Base-by-base conservation (phyloP, 2,797 vertebrate species). In the Adrianichthys oophorus region DNA sequence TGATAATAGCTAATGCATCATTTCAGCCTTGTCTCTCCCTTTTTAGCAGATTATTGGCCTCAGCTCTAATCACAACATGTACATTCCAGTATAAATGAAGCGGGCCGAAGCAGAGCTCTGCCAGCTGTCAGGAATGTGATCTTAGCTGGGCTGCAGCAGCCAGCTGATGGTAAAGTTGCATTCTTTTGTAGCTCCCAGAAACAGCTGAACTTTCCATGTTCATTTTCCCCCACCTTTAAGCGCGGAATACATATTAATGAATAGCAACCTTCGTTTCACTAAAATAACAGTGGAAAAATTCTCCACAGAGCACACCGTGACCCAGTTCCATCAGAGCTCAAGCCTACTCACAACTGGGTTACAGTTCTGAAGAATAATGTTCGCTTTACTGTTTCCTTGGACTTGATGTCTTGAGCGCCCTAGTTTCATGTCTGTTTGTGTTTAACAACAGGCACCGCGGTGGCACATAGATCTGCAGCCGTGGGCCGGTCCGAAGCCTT, bases 401-500 rank as follows among this genome's bases (percentile, higher is more conserved):
- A 32, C 56, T 65, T 26, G 46, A 62, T 68, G 70, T 76, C 55
- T 51, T 52, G 19, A 68, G 52, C 60, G 74, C n/a, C 67, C 71
- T 62, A 73, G 70, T 78, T 85, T 65, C 51, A 62, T 50, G 48
- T 74, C 4, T 56, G 12, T 57, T 55, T 55, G 32, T 53, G 41
- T 55, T 67, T 8, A 26, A 7, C 83, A 78, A 3, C 78, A 98
- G 97, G 50, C 82, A 68, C 70, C 86, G 41, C 92, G 94, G 45
- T 98, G 96, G 97, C 95, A 90, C 45, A 94, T 99, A 64, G 87
- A 93, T 16, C 85, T 98, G 41, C 92, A 98, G 15, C 95, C 95
- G 0, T 98, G 95, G 96, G 95, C 94, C 63, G 87, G 90, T 56
- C 79, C 92, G 40, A 90, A 78, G 24, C 93, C 70, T 45, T 93